phyloP scores from a whole-genome alignment of 2,888 invertebrate genomes.

The Mellilla xanthometata region DNA sequence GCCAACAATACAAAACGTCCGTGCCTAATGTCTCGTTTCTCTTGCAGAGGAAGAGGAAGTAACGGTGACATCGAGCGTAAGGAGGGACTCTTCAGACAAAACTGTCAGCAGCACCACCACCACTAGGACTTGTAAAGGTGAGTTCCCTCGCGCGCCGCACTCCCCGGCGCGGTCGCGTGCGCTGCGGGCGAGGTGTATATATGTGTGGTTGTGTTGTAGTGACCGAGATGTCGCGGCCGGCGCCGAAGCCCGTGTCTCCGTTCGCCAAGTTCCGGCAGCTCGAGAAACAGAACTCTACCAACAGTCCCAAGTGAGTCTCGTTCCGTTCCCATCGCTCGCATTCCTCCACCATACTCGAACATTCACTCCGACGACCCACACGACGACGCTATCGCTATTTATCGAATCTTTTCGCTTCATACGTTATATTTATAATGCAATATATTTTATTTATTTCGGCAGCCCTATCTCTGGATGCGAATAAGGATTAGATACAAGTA shows the following conservation, averaged over 20 bases:
- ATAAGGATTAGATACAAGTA: constrained; percentile 69
- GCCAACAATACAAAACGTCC: background rate
- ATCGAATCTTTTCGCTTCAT: constrained; percentile 50
- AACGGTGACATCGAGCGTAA: constrained; percentile 73
- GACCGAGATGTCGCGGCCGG: constrained; percentile 76
- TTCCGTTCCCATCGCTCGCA: constrained; percentile 1
- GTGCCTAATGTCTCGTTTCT: constrained; percentile 16
- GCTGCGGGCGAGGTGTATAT: background rate
- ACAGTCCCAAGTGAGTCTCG: constrained; percentile 88
- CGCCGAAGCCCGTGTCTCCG: constrained; percentile 89
- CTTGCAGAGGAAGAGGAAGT: constrained; percentile 73
- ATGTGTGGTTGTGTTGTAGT: constrained; percentile 58
- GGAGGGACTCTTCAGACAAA: constrained; percentile 79
- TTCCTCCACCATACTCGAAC: constrained; percentile 8
- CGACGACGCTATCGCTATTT: constrained; percentile 16
- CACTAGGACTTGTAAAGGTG: constrained; percentile 84
- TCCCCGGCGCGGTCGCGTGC: no score
- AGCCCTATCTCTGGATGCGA: constrained; percentile 70
- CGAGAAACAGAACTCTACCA: constrained; percentile 92
- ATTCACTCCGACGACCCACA: constrained; percentile 12
- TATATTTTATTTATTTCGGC: constrained; percentile 70
- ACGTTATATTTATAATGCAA: constrained; percentile 47
- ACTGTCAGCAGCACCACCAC: constrained; percentile 82
- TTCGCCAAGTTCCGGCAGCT: constrained; percentile 96
- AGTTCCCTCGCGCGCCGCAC: no score